These are phyloP conservation scores for Yponomeuta sedellus DNA, from an alignment of 2,888 invertebrate species.

Conservation along the genomic window DNA sequence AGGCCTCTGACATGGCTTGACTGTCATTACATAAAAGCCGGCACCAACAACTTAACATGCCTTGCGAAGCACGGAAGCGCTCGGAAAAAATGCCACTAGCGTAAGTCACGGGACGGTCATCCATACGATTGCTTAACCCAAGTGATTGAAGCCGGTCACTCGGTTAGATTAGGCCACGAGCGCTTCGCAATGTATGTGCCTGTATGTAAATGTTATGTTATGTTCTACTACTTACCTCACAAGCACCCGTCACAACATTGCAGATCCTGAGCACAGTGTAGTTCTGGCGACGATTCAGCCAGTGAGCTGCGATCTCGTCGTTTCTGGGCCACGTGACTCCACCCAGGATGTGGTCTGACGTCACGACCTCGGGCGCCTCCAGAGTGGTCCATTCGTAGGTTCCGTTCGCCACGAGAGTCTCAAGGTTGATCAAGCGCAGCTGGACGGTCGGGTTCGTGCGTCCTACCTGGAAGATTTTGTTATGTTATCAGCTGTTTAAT, in stretches of 20 bases:
- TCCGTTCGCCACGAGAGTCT: conserved; percentile 32
- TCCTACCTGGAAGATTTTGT: conserved; percentile 77
- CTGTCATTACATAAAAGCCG: too few relatives aligned
- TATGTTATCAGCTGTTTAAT: too few relatives aligned
- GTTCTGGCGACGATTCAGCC: conserved; percentile 92
- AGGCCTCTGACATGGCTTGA: too few relatives aligned
- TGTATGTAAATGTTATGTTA: too few relatives aligned
- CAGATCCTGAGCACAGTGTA: conserved; percentile 79
- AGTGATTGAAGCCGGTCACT: too few relatives aligned
- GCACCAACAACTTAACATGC: too few relatives aligned
- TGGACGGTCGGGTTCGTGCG: conserved; percentile 83
- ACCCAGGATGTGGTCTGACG: conserved; percentile 80
- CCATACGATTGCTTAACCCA: too few relatives aligned
- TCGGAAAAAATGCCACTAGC: too few relatives aligned
- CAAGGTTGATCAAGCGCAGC: conserved; percentile 79
- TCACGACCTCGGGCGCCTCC: conserved; percentile 65
- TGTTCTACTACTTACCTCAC: conserved; percentile 38
- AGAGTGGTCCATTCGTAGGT: conserved; percentile 40
- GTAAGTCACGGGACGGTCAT: too few relatives aligned
- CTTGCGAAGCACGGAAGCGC: too few relatives aligned
- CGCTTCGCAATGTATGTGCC: too few relatives aligned
- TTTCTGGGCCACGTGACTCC: conserved; percentile 84
- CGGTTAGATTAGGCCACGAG: too few relatives aligned
- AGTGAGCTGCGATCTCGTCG: conserved; percentile 81
- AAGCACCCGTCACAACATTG: conserved; percentile 42